These are phyloP conservation scores for Aleiodes sp. DNA, from an alignment of 1,140 invertebrate genomes.

Conservation along the genomic window DNA sequence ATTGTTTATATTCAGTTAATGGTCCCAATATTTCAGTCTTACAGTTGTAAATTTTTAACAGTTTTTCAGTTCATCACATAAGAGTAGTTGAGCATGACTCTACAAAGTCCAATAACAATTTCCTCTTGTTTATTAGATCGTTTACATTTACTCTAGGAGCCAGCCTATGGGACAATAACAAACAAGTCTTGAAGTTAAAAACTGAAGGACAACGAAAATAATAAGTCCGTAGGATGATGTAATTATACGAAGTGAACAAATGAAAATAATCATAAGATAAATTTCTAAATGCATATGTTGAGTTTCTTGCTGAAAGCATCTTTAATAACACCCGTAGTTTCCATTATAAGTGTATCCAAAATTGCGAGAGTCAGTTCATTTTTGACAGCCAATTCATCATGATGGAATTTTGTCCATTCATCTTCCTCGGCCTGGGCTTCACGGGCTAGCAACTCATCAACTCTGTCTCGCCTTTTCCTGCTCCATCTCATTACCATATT, in stretches of 20 bases:
- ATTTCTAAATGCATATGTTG: constrained; percentile 63
- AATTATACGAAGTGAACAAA: background rate
- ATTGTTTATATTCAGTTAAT: constrained; percentile 34
- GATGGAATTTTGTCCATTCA: constrained; percentile 77
- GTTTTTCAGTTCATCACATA: constrained; percentile 22
- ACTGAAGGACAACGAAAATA: background rate
- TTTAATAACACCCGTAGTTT: constrained; percentile 68
- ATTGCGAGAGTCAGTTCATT: constrained; percentile 73
- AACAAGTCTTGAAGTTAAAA: background rate
- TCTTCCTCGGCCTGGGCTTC: constrained; percentile 77
- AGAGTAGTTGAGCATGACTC: constrained; percentile 36
- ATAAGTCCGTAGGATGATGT: background rate
- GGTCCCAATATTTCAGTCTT: constrained; percentile 63
- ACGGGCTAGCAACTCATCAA: constrained; percentile 76
- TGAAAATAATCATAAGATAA: constrained; percentile 90
- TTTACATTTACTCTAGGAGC: background rate
- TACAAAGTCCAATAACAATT: constrained; percentile 22
- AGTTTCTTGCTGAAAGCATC: constrained; percentile 57
- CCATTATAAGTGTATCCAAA: constrained; percentile 71
- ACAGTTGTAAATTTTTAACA: constrained; percentile 47
- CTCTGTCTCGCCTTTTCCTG: constrained; percentile 75
- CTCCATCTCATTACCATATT: constrained; percentile 73
- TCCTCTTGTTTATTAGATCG: background rate
- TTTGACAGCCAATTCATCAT: constrained; percentile 76
- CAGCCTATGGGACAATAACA: constrained; percentile 83